A percentile compares a stretch with the other conserved stretches of the same genome.
These are phyloP conservation scores for Brachyhypopomus gauderio DNA, from an alignment of 2,113 vertebrate species.

Conservation along the genomic window DNA sequence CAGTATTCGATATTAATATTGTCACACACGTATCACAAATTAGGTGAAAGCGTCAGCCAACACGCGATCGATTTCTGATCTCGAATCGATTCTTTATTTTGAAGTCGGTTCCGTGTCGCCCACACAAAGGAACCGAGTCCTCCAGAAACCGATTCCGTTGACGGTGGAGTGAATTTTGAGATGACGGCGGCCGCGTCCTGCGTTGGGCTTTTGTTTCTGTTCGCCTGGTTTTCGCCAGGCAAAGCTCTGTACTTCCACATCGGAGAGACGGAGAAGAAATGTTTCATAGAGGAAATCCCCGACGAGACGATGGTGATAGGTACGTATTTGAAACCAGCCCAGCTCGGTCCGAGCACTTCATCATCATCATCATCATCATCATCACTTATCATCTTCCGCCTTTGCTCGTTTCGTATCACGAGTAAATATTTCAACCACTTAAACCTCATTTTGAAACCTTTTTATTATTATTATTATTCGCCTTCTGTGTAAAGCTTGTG, in stretches of 20 bases:
- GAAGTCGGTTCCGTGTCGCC: neutral
- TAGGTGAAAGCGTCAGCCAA: too few relatives aligned
- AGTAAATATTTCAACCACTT: neutral
- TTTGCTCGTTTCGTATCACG: neutral
- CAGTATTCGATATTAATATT: too few relatives aligned
- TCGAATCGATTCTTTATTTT: neutral
- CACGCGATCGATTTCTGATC: too few relatives aligned
- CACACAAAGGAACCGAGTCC: constrained; percentile 7
- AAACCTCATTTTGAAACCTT: neutral
- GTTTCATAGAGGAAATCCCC: constrained; percentile 92
- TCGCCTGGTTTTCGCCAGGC: constrained; percentile 61
- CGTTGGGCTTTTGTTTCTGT: constrained; percentile 42
- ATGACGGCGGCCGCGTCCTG: constrained; percentile 58
- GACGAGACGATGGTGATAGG: constrained; percentile 96
- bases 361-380: neutral
- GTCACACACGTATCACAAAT: too few relatives aligned
- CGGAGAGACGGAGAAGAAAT: constrained; percentile 91
- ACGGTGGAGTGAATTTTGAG: constrained; percentile 22
- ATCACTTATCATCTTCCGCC: neutral
- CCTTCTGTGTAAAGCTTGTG: neutral
- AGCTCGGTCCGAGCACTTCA: constrained; percentile 22
- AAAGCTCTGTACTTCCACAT: constrained; percentile 87
- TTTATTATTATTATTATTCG: neutral
- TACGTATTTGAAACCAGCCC: constrained; percentile 61
- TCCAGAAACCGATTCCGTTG: constrained; percentile 17